Base-by-base conservation (phyloP, 2,888 invertebrate species). In the Caenorhabditis zanzibari region DNA sequence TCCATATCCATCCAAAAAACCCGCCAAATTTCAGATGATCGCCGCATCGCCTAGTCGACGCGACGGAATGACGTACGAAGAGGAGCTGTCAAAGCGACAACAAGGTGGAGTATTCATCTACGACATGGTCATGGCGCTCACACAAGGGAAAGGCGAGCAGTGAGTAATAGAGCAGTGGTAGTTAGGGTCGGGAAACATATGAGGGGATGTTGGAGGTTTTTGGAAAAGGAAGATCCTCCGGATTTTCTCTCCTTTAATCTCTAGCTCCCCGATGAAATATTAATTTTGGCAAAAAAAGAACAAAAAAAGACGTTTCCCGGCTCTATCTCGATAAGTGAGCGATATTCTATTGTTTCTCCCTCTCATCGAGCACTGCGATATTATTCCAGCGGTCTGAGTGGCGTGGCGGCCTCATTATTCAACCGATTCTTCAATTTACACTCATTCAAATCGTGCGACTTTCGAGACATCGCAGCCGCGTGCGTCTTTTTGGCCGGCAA, bases 341-440 rank as follows among this genome's bases (percentile, higher is more conserved):
- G 54, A 54, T 52, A n/a, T 7, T 16, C 14, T 14, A 24, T 24
- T 24, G 10, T 28, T n/a, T 69, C 61, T 54, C 32, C 52, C 66
- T 12, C 77, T 77, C 77, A 77, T 77, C 71, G 49, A 77, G 76
- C 77, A 77, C 77, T 77, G 77, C 77, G 69, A 71, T 77, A 69
- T 68, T 26, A 80, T 80, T 80, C 35, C 79, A 80, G 79, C 71
- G 72, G 71, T 32, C 49, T 72, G 58, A 85, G 98, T 93, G 98
- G 98, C 94, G 98, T 98, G 84, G 98, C 97, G 44, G 98, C 98
- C 92, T 98, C 98, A 79, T 98, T 98, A 92, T 97, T 98, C 97
- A 98, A 99, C 94, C 95, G 98, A 77, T 99, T 98, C 94, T 99
- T 97, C 94, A 96, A 98, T 94, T 97, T 96, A 94, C 98, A 98